These are phyloP conservation scores for Sesia bembeciformis DNA, from an alignment of 2,888 invertebrate genomes.

Conservation along the genomic window DNA sequence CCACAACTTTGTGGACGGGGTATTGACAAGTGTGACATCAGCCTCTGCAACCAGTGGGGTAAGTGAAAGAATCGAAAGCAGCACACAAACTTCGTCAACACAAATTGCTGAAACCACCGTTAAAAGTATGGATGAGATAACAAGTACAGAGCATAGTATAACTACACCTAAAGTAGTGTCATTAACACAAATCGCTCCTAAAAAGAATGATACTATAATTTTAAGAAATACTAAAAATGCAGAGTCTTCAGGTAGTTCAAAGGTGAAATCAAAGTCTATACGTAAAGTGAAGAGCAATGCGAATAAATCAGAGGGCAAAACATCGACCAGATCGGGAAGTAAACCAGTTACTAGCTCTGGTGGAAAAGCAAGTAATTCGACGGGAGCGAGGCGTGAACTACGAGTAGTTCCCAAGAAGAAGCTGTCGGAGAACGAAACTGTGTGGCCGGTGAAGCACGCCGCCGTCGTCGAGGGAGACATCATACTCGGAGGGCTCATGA, in stretches of 20 bases:
- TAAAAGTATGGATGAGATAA: neutral
- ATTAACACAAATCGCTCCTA: neutral
- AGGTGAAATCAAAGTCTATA: neutral
- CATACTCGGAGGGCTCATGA: constrained; percentile 91
- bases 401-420: constrained; percentile 22
- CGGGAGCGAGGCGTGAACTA: constrained; percentile 8
- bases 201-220: no score
- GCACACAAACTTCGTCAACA: neutral
- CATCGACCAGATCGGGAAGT: constrained; percentile 1
- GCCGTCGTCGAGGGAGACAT: constrained; percentile 89
- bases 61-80: neutral
- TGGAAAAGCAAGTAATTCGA: constrained; percentile 13
- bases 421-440: constrained; percentile 26
- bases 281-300: neutral
- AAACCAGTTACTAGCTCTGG: neutral
- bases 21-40: neutral
- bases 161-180: neutral
- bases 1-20: neutral
- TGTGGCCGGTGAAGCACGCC: constrained; percentile 85
- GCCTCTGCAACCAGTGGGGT: neutral
- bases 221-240: no score
- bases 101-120: neutral
- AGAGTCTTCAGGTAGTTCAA: neutral
- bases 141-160: neutral
- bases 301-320: neutral